Evolutionary conservation across 1,140 invertebrate genomes (phyloP).

Genomic region (Hyles euphorbiae): DNA sequence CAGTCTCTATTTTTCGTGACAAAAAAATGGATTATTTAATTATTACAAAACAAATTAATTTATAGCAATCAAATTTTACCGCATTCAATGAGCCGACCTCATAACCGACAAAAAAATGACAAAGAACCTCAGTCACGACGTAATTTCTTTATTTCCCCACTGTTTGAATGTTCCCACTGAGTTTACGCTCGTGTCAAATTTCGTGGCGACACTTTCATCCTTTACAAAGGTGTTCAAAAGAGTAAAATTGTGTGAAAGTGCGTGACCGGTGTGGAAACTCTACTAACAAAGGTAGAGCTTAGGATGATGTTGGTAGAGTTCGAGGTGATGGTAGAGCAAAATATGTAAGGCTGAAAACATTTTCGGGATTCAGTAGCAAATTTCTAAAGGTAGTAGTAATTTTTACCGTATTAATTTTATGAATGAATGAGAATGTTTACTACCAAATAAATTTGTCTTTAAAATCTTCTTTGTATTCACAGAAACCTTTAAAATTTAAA

Average conservation of each 20-base stretch:
- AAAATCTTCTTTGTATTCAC: no score
- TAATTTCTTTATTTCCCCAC: constrained; percentile 32
- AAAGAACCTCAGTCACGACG: constrained; percentile 42
- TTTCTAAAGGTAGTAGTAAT: no score
- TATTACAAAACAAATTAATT: no score
- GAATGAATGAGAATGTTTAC: background rate
- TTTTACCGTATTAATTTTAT: background rate
- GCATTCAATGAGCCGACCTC: background rate
- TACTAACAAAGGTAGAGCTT: no score
- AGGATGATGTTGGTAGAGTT: no score
- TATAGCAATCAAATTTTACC: no score
- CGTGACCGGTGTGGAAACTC: no score
- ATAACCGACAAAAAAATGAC: constrained; percentile 38
- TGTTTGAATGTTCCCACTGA: constrained; percentile 25
- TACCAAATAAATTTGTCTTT: background rate
- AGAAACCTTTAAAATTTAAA: no score
- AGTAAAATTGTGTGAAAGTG: constrained; percentile 3
- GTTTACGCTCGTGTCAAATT: constrained; percentile 23
- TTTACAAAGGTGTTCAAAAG: constrained; percentile 13
- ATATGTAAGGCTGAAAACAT: no score
- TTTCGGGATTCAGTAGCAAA: no score
- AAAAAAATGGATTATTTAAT: no score
- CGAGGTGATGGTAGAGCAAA: background rate
- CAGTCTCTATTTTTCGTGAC: no score
- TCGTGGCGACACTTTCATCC: constrained; percentile 25